Evolutionary conservation across 2,888 invertebrate species (phyloP).

Genomic region (Drosophila histrio): DNA sequence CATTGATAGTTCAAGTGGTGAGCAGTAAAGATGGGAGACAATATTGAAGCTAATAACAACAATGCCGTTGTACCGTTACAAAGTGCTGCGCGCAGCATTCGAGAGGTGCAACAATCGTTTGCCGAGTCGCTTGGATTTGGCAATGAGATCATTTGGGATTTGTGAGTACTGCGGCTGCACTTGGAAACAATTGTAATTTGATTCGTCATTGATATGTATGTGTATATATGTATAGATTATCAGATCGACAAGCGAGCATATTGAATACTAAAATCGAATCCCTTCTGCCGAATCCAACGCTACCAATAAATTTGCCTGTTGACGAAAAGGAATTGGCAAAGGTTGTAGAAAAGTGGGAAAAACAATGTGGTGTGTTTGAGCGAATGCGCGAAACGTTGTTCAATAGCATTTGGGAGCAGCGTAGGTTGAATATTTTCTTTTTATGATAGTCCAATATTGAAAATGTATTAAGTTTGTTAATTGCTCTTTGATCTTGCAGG

Average conservation of each 20-base stretch:
- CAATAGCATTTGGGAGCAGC: slow-evolving; percentile 77
- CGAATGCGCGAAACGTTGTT: slow-evolving; percentile 57
- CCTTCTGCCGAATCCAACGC: slow-evolving; percentile 63
- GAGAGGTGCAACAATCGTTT: slow-evolving; percentile 73
- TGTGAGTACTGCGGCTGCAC: slow-evolving; percentile 49
- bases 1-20: not conserved
- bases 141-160: slow-evolving; percentile 72
- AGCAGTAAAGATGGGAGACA: slow-evolving; percentile 12
- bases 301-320: not conserved
- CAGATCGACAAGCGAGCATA: slow-evolving; percentile 36
- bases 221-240: slow-evolving; percentile 47
- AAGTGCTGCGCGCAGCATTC: slow-evolving; percentile 29
- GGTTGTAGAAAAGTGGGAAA: not conserved
- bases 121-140: slow-evolving; percentile 67
- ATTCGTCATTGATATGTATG: not conserved
- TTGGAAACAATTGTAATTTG: not conserved
- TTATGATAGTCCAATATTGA: not conserved
- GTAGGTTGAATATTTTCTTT: slow-evolving; percentile 73
- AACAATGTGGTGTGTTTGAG: slow-evolving; percentile 10
- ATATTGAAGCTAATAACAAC: not conserved
- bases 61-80: not conserved
- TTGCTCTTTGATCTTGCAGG: slow-evolving; percentile 53
- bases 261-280: slow-evolving; percentile 60
- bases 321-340: not conserved
- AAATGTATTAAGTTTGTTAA: not conserved